phyloP scores from a whole-genome alignment of 2,888 invertebrate genomes.

The Epinotia demarniana region DNA sequence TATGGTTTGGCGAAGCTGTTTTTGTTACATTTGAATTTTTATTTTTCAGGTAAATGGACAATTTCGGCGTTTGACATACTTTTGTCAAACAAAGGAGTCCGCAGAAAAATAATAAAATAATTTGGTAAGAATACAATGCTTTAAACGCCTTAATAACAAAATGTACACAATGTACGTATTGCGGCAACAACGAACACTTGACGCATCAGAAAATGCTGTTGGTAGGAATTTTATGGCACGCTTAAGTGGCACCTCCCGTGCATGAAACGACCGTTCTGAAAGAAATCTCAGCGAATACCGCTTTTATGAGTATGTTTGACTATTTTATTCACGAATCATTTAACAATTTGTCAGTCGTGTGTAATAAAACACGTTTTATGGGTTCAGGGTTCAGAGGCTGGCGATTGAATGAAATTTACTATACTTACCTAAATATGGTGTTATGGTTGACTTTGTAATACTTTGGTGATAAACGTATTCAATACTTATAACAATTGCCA shows the following conservation, averaged over 20 bases:
- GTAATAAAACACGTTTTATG: conserved; percentile 40
- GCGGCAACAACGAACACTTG: conserved; percentile 1
- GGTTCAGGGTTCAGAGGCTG: conserved; percentile 27
- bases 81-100: neutral
- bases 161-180: conserved; percentile 6
- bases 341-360: conserved; percentile 43
- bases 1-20: neutral
- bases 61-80: neutral
- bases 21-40: neutral
- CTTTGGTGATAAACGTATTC: neutral
- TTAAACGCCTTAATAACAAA: neutral
- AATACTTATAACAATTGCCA: neutral
- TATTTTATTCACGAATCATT: conserved; percentile 45
- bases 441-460: conserved; percentile 8
- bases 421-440: neutral
- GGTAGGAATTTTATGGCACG: conserved; percentile 34
- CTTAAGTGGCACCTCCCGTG: conserved; percentile 40
- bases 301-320: conserved; percentile 44
- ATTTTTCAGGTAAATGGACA: conserved; percentile 13
- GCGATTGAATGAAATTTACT: conserved; percentile 19
- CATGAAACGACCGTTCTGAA: conserved; percentile 35
- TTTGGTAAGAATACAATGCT: neutral
- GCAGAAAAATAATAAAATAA: neutral
- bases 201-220: conserved; percentile 31
- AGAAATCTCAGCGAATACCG: conserved; percentile 37